Evolutionary conservation across 2,888 invertebrate genomes (phyloP), one percentile per base, ranked within the genome.

Genomic region (Parapristionchus giblindavisi): DNA sequence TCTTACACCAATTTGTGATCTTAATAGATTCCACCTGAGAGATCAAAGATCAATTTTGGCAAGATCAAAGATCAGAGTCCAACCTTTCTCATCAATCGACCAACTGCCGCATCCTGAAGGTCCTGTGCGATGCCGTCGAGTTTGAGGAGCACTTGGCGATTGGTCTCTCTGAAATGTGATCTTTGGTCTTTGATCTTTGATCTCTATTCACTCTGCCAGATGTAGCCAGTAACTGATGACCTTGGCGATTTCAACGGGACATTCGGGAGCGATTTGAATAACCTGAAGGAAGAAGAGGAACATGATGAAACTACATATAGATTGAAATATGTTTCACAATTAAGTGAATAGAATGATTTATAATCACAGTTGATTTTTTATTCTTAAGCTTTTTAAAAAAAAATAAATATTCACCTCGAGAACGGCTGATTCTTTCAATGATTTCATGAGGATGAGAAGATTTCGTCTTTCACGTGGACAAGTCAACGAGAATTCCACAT

Each of bases 21-120:
- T n/a, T n/a, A n/a, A n/a, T n/a, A n/a, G n/a, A n/a, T n/a, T n/a
- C n/a, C n/a, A n/a, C n/a, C n/a, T n/a, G n/a, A n/a, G n/a, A n/a
- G n/a, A n/a, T n/a, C n/a, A n/a, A n/a, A n/a, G n/a, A n/a, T n/a
- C n/a, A n/a, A n/a, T n/a, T n/a, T n/a, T n/a, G n/a, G n/a, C n/a
- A n/a, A n/a, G n/a, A n/a, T n/a, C n/a, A n/a, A n/a, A n/a, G n/a
- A n/a, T n/a, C n/a, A n/a, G n/a, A n/a, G n/a, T n/a, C n/a, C n/a
- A n/a, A 61, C 60, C 38, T 61, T 61, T 17, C 60, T 61, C 36
- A 61, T 61, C n/a, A 61, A 36, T 61, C 60, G 34, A n/a, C 60
- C 60, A 1, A 61, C 36, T 38, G 60, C 60, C 34, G 36, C 24
- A 38, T 61, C 60, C 38, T 61, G 60, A 34, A 36, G n/a, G 8